These are phyloP conservation scores for Heterotis niloticus DNA, from an alignment of 2,113 vertebrate genomes.

Conservation along the genomic window DNA sequence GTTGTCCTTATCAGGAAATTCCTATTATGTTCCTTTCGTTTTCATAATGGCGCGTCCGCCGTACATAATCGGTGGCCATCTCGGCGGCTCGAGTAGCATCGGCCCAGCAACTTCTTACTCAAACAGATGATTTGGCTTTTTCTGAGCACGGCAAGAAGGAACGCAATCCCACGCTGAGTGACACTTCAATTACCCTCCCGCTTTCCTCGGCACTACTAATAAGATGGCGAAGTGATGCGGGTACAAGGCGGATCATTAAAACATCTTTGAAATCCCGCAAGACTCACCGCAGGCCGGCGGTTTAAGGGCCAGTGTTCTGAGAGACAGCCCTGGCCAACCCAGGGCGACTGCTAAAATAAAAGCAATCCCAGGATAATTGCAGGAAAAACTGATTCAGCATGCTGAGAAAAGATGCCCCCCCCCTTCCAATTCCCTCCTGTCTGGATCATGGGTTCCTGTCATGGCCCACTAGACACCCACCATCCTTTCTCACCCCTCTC, in stretches of 20 bases:
- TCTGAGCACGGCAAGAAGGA: constrained; percentile 33
- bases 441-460: constrained; percentile 36
- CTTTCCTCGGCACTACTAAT: constrained; percentile 57
- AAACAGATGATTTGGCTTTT: constrained; percentile 48
- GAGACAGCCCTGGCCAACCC: constrained; percentile 29
- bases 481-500: not conserved
- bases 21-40: constrained; percentile 32
- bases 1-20: constrained; percentile 18
- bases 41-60: constrained; percentile 31
- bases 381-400: constrained; percentile 46
- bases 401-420: constrained; percentile 46
- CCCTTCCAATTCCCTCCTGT: constrained; percentile 43
- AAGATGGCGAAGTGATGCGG: constrained; percentile 56
- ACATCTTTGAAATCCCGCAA: constrained; percentile 47
- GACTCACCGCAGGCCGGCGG: constrained; percentile 47
- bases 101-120: constrained; percentile 42
- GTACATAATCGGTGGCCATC: constrained; percentile 49
- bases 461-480: not conserved
- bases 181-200: constrained; percentile 69
- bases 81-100: constrained; percentile 39
- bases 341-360: constrained; percentile 43
- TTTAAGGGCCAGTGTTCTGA: constrained; percentile 49
- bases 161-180: constrained; percentile 54
- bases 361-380: constrained; percentile 51
- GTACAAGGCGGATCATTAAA: constrained; percentile 61